Evolutionary conservation across 2,888 invertebrate genomes (phyloP), one percentile per base, ranked within the genome.

Genomic region (Kuschelorhynchus macadamiae): DNA sequence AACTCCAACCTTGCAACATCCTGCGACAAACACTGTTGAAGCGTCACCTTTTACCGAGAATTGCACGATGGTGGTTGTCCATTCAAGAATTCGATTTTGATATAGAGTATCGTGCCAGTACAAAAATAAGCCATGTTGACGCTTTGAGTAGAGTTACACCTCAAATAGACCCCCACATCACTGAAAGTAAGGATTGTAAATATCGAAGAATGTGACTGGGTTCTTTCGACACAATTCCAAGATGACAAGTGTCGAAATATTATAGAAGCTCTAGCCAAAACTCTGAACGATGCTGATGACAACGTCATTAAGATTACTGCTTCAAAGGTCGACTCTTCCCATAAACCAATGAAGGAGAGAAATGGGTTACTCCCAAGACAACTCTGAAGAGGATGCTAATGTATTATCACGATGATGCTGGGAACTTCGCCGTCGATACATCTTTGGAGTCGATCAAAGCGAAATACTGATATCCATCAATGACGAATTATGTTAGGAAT

Each of bases 391-490:
- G 66, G 52, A 67, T 72, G 7, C 20, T 57, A 1, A 7, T 49
- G 12, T 65, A 57, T 50, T 59, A 59, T 47, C 65, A 57, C 50
- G 80, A 81, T 49, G 77, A 76, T 16, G 25, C 75, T 0, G 80
- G 80, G 1, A 80, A 81, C 70, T 72, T 77, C 17, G 63, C 66
- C 3, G 49, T 68, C 0, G 75, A 75, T 12, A 76, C 76, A 59
- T 75, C 75, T 0, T 20, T 74, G 8, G 61, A 70, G 36, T 36
- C 30, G 1, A 4, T 81, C 71, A 57, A 74, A 9, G 4, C 33
- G 11, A 2, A 14, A 71, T 12, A 74, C 59, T 78, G 76, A 75
- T 79, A 78, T 72, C 65, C 73, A 7, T 18, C 50, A 7, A 77
- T 77, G 75, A 42, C 72, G 36, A 63, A 61, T 18, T 77, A 74